A percentile compares a stretch with the other conserved stretches of the same genome.
Conservation (phyloP, 2,797 vertebrate genomes). For the Chelon labrosus region DNA sequence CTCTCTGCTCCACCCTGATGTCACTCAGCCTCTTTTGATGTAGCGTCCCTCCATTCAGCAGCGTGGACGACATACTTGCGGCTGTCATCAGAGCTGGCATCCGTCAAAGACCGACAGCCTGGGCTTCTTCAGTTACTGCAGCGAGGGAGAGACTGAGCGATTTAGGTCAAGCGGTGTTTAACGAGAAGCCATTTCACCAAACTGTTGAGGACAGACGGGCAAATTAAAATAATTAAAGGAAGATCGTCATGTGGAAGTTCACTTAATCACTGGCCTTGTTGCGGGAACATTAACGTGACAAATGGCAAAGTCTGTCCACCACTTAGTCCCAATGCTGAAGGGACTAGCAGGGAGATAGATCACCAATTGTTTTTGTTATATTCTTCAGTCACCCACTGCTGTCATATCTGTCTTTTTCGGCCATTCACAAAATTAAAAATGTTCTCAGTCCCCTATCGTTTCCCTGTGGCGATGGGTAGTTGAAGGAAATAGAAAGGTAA, state of each 20-base stretch:
- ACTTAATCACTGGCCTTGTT: no score
- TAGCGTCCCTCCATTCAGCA: conserved; percentile 11
- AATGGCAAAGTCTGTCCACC: no score
- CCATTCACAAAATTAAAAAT: conserved; percentile 6
- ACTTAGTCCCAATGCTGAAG: no score
- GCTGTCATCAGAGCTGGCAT: conserved; percentile 26
- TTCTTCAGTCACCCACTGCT: no score
- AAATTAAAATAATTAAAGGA: background rate
- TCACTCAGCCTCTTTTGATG: conserved; percentile 48
- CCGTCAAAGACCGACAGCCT: conserved; percentile 24
- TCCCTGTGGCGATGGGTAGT: conserved; percentile 12
- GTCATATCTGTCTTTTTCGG: background rate
- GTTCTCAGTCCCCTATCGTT: conserved; percentile 15
- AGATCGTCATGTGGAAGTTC: no score
- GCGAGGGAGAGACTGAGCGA: background rate
- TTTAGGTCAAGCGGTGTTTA: no score
- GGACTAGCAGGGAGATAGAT: no score
- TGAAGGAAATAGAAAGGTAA: conserved; percentile 77
- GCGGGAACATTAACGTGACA: no score
- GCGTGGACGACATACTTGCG: conserved; percentile 12
- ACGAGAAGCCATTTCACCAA: background rate
- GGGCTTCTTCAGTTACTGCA: conserved; percentile 23
- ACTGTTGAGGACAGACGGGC: background rate
- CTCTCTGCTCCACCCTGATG: conserved; percentile 48
- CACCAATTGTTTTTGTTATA: no score